phyloP scores from a whole-genome alignment of 2,888 invertebrate genomes.

The Campoplex nolae region DNA sequence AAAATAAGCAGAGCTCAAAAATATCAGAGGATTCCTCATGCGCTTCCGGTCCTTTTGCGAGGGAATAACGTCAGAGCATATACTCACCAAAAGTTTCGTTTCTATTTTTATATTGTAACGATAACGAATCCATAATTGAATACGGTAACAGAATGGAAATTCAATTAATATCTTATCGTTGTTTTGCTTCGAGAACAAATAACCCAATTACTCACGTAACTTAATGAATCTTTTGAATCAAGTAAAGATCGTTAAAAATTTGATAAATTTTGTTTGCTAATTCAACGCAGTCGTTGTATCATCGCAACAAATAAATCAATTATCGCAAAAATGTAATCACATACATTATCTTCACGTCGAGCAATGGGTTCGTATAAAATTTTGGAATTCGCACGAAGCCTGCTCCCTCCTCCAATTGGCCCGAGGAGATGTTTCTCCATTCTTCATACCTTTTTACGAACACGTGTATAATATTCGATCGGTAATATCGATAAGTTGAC shows the following conservation, averaged over 20 bases:
- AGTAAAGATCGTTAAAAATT: background rate
- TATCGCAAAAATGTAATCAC: conserved; percentile 22
- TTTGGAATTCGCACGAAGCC: conserved; percentile 16
- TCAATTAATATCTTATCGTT: background rate
- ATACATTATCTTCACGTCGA: conserved; percentile 32
- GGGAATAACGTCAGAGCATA: background rate
- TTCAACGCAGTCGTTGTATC: background rate
- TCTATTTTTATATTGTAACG: conserved; percentile 47
- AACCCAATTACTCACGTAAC: background rate
- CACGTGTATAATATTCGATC: conserved; percentile 59
- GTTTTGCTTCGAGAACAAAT: background rate
- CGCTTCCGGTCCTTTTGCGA: conserved; percentile 48
- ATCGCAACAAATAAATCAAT: background rate
- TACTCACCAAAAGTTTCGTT: background rate
- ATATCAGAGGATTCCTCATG: conserved; percentile 42
- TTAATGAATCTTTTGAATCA: background rate
- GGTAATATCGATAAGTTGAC: conserved; percentile 63
- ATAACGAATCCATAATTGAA: background rate
- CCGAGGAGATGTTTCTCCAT: conserved; percentile 15
- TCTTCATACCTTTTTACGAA: conserved; percentile 29
- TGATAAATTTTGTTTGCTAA: background rate
- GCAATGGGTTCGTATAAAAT: conserved; percentile 40
- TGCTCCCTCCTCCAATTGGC: conserved; percentile 13
- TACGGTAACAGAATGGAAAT: background rate
- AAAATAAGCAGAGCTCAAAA: conserved; percentile 50